phyloP scores from a whole-genome alignment of 2,888 invertebrate genomes.

The Campoplex nolae region DNA sequence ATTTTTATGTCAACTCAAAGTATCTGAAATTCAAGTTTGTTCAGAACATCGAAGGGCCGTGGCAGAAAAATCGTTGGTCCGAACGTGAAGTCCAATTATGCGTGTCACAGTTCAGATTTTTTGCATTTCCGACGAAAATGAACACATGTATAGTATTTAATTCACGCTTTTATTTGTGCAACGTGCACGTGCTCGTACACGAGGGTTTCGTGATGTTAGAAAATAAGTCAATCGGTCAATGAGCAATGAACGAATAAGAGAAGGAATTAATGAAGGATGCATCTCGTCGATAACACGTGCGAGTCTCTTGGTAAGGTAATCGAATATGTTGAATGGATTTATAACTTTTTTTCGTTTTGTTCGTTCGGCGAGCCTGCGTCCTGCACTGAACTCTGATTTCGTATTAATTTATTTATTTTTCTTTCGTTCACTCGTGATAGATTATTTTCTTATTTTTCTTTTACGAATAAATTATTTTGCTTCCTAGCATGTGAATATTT shows the following conservation, averaged over 20 bases:
- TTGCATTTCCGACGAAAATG: constrained; percentile 1
- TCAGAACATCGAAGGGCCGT: neutral
- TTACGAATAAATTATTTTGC: constrained; percentile 73
- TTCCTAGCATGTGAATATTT: constrained; percentile 68
- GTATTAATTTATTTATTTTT: constrained; percentile 41
- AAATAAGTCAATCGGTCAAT: neutral
- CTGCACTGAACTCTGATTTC: constrained; percentile 77
- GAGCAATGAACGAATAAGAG: constrained; percentile 21
- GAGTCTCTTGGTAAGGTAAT: constrained; percentile 56
- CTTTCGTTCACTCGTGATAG: constrained; percentile 65
- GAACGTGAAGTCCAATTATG: constrained; percentile 2
- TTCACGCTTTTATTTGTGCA: neutral
- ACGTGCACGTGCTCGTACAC: constrained; percentile 5
- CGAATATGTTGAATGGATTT: constrained; percentile 36
- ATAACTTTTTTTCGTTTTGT: constrained; percentile 23
- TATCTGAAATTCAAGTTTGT: neutral
- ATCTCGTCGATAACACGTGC: constrained; percentile 46
- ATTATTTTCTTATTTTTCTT: constrained; percentile 58
- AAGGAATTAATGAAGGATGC: constrained; percentile 30
- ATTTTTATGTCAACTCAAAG: constrained; percentile 1
- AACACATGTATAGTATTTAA: constrained; percentile 6
- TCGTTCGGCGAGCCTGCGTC: constrained; percentile 75
- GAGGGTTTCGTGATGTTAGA: neutral
- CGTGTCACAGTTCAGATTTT: too few relatives aligned
- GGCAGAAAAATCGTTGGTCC: neutral